Conservation (phyloP, 1,140 invertebrate species). For the Sarcophaga peregrina region DNA sequence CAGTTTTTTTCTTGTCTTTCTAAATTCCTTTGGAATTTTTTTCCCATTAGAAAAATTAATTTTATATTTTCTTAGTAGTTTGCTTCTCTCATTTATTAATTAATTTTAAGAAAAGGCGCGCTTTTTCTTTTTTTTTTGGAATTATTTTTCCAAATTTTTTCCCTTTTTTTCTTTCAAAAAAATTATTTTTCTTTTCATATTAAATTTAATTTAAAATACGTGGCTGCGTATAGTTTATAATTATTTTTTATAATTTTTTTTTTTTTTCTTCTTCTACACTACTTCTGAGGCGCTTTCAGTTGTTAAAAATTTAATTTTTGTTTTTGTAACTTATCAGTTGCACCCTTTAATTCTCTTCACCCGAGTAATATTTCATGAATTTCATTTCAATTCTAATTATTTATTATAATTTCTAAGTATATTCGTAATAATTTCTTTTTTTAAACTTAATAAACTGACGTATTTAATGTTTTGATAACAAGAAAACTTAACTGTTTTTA, state of each 20-base stretch:
- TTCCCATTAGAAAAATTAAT: not conserved
- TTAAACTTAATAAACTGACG: constrained; percentile 34
- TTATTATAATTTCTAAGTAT: constrained; percentile 20
- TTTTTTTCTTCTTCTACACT: not conserved
- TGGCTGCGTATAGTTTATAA: constrained; percentile 28
- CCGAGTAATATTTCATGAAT: not conserved
- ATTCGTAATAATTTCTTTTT: constrained; percentile 17
- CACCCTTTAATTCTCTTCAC: not conserved
- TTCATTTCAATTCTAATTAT: not conserved
- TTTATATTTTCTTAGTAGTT: not conserved
- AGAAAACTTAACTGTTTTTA: not conserved
- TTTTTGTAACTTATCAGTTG: constrained; percentile 34
- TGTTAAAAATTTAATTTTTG: not conserved
- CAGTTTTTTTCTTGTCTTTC: not conserved
- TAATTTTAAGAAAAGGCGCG: constrained; percentile 13
- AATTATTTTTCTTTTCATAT: not conserved
- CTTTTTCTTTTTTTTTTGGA: not conserved
- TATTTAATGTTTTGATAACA: not conserved
- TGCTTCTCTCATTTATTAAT: not conserved
- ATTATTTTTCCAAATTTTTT: not conserved
- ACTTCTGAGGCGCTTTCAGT: constrained; percentile 34
- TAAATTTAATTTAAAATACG: constrained; percentile 22
- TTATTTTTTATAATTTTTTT: too few relatives aligned
- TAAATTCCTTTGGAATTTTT: not conserved
- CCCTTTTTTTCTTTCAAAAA: not conserved